Conservation (phyloP, 2,888 invertebrate species). For the Saturnia japonica region DNA sequence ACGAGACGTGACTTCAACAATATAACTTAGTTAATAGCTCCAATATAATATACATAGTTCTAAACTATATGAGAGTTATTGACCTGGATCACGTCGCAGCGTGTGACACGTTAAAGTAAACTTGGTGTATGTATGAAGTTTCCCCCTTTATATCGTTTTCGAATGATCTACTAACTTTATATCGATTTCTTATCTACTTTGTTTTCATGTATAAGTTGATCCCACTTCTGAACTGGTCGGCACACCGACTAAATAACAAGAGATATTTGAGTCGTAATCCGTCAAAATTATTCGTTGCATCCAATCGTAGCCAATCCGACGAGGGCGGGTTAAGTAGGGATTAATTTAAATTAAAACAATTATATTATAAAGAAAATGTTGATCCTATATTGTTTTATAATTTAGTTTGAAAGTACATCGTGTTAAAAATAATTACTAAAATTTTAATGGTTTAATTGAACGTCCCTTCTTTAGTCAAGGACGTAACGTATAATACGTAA, state of each 20-base stretch:
- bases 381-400: not conserved
- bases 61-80: slow-evolving; percentile 2
- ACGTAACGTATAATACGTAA: not conserved
- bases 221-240: not conserved
- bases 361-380: not conserved
- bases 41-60: not conserved
- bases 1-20: not conserved
- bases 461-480: not conserved
- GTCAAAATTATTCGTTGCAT: not conserved
- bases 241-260: not conserved
- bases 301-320: too few species aligned
- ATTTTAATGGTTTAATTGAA: not conserved
- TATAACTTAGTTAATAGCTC: not conserved
- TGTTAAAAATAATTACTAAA: not conserved
- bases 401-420: not conserved
- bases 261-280: not conserved
- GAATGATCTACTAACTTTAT: not conserved
- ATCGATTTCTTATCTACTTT: not conserved
- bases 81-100: slow-evolving; percentile 10
- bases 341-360: too few species aligned
- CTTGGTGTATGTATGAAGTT: not conserved
- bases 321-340: too few species aligned
- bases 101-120: not conserved
- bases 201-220: not conserved
- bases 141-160: not conserved